A percentile compares a stretch with the other conserved stretches of the same genome.
Conservation (phyloP, 2,797 vertebrate genomes). For the Champsocephalus gunnari region DNA sequence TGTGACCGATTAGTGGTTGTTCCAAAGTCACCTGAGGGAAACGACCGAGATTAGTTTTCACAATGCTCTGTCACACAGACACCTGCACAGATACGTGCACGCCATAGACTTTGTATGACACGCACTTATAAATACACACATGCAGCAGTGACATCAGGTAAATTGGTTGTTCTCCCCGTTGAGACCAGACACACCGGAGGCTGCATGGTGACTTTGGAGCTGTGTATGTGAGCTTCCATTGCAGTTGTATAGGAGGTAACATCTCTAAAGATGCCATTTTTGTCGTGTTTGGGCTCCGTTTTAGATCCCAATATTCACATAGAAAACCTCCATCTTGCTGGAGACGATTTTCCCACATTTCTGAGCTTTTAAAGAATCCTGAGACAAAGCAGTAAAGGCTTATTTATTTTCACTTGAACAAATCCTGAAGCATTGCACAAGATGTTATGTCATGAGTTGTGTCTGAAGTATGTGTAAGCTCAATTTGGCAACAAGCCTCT, state of each 20-base stretch:
- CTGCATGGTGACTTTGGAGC: constrained; percentile 53
- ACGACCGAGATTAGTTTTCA: constrained; percentile 64
- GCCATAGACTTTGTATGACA: too few species aligned
- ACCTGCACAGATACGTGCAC: background rate
- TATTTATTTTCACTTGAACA: constrained; percentile 46
- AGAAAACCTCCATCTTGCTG: constrained; percentile 13
- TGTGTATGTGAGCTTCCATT: constrained; percentile 8
- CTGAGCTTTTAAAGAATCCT: background rate
- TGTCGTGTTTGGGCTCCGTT: constrained; percentile 3
- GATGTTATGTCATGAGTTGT: constrained; percentile 50
- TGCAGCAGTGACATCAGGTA: constrained; percentile 51
- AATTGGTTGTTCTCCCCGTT: constrained; percentile 65
- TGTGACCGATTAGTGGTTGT: constrained; percentile 62
- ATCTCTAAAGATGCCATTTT: constrained; percentile 13
- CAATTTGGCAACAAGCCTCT: constrained; percentile 53
- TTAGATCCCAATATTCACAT: constrained; percentile 16
- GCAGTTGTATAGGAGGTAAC: constrained; percentile 14
- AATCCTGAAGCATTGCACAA: constrained; percentile 47
- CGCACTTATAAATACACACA: constrained; percentile 18
- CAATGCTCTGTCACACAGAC: constrained; percentile 42
- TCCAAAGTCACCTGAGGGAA: constrained; percentile 70
- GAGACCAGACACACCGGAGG: constrained; percentile 60
- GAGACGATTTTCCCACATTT: constrained; percentile 15
- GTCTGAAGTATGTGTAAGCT: constrained; percentile 42
- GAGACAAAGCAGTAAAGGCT: background rate